Percentiles rank a stretch among this genome's conserved stretches.
Evolutionary conservation across 2,888 invertebrate species (phyloP).

Genomic region (Rutpela maculata): DNA sequence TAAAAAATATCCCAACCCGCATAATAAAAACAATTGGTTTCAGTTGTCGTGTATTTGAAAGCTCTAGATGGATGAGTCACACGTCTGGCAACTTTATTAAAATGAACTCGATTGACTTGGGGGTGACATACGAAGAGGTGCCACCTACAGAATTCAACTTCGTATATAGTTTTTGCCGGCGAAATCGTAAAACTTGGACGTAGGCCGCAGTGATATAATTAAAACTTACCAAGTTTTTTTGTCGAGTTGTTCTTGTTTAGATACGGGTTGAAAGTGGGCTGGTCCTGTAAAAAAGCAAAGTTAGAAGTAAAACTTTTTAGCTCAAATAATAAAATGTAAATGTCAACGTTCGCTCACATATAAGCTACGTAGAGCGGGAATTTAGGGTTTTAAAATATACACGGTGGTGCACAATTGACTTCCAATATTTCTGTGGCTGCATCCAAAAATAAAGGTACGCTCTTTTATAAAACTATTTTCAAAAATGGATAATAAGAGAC

Average conservation of each 20-base stretch:
- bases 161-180: neutral
- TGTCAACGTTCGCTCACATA: no score
- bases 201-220: neutral
- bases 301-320: neutral
- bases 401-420: no score
- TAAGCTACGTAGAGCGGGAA: no score
- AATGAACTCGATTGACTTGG: conserved; percentile 9
- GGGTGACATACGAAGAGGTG: conserved; percentile 11
- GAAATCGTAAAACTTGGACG: neutral
- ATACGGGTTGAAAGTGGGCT: neutral
- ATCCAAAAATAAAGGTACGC: no score
- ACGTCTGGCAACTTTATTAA: conserved; percentile 15
- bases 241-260: neutral
- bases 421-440: no score
- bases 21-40: neutral
- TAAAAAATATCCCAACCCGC: conserved; percentile 5
- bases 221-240: neutral
- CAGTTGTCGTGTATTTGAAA: neutral
- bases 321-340: neutral
- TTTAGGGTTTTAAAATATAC: no score
- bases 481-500: no score
- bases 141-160: neutral
- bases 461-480: no score
- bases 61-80: conserved; percentile 16
- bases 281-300: neutral